Percentiles rank a stretch among this genome's conserved stretches.
Conservation (phyloP, 2,113 vertebrate genomes). For the Phyllostomus hastatus region DNA sequence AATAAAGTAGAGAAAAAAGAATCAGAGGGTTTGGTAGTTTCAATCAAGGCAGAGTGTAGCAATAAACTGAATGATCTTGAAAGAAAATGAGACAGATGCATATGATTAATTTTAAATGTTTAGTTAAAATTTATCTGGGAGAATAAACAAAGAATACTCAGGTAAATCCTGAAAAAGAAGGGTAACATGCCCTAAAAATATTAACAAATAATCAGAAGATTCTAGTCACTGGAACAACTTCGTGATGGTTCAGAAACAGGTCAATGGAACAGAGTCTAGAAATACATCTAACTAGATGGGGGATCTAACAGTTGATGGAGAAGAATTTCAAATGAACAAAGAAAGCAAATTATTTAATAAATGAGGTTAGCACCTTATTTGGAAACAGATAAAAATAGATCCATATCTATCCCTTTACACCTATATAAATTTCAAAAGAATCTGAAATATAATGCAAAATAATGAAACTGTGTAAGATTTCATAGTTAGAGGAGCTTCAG, state of each 20-base stretch:
- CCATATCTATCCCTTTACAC: neutral
- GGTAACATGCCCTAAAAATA: neutral
- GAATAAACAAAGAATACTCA: neutral
- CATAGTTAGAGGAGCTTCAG: neutral
- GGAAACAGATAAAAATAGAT: neutral
- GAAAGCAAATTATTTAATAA: neutral
- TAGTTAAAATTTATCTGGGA: neutral
- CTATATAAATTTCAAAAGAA: slow-evolving; percentile 7
- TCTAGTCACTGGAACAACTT: neutral
- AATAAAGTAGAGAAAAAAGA: neutral
- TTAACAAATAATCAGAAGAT: neutral
- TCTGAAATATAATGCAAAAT: neutral
- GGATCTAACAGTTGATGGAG: neutral
- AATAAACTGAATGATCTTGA: neutral
- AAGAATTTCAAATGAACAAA: neutral
- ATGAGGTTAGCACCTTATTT: neutral
- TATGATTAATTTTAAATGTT: neutral
- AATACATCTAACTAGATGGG: neutral
- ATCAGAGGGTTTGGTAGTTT: neutral
- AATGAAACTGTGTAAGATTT: neutral
- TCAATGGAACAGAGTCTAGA: neutral
- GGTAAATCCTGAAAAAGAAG: neutral
- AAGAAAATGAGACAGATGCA: neutral
- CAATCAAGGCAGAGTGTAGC: neutral
- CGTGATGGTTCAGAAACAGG: neutral